phyloP scores from a whole-genome alignment of 1,140 invertebrate species.

The Heliconius melpomene region DNA sequence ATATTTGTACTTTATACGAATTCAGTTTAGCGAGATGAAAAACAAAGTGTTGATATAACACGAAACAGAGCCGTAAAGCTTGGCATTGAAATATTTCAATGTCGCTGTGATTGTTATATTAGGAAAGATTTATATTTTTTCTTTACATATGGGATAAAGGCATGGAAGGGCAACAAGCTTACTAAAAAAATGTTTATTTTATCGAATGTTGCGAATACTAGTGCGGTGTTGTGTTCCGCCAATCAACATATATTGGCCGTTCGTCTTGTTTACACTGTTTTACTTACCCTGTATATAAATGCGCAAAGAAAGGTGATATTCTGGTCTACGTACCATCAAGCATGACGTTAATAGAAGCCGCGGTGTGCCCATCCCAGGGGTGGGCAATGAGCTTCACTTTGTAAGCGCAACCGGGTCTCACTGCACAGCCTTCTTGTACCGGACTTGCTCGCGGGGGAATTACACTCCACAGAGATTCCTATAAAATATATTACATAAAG shows the following conservation, averaged over 20 bases:
- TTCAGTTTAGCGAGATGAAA: conserved; percentile 9
- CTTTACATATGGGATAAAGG: too few species aligned
- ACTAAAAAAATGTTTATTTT: too few species aligned
- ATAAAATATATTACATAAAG: not conserved
- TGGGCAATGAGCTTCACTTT: conserved; percentile 60
- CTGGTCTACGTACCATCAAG: conserved; percentile 33
- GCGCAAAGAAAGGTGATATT: not conserved
- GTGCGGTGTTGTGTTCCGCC: too few species aligned
- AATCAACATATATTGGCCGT: too few species aligned
- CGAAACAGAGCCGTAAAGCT: conserved; percentile 3
- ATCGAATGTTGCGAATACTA: too few species aligned
- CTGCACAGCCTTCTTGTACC: conserved; percentile 60
- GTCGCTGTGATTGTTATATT: too few species aligned
- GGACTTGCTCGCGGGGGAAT: conserved; percentile 56
- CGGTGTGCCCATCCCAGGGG: conserved; percentile 68
- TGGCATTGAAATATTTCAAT: conserved; percentile 17
- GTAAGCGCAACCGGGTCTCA: conserved; percentile 72
- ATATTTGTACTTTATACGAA: not conserved
- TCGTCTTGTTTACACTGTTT: too few species aligned
- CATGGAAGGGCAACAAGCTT: too few species aligned
- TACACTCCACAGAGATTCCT: conserved; percentile 60
- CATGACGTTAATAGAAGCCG: conserved; percentile 50
- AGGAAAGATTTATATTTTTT: too few species aligned
- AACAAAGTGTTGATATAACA: conserved; percentile 24
- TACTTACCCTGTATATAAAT: too few species aligned